Evolutionary conservation across 2,888 invertebrate species (phyloP), one percentile per base, ranked within the genome.

Genomic region (Epinotia nisella): DNA sequence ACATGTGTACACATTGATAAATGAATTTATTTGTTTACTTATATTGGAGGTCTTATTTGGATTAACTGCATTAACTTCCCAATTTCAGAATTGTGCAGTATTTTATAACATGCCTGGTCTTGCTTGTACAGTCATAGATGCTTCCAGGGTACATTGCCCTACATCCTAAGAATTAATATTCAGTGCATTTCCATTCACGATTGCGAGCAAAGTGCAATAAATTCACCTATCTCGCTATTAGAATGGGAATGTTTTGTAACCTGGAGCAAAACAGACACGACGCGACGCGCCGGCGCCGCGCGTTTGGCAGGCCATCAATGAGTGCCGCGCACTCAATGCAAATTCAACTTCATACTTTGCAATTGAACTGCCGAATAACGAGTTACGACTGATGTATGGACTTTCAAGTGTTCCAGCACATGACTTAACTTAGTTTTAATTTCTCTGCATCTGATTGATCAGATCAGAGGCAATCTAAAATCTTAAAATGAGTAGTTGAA

Each of bases 1-100:
- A 68, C 58, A 68, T 71, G 74, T 75, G 71, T 66, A 69, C 71
- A 75, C 74, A 68, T 51, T 55, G 70, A 75, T 75, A 70, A 66
- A 75, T 67, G 65, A 70, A 70, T 66, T 56, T 66, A 65, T 61
- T 51, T 35, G 66, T 39, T 56, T 62, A 11, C 55, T 67, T 64
- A 11, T 49, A 65, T 39, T 53, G 10, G 59, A 75, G 49, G 61
- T 56, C 39, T 49, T 67, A 61, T 72, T 71, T 66, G 24, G 55
- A 66, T 24, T n/a, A 13, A 41, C 24, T 66, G 55, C 65, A 55
- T 55, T 56, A n/a, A 29, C 29, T 58, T 24, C 29, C 58, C n/a
- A 58, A 29, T 29, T 29, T 29, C n/a, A 49, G n/a, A 49, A 49
- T 41, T 24, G 15, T 51, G 29, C 3, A 45, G n/a, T 21, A 7